These are phyloP conservation scores for Paradisaea rubra DNA, from an alignment of 2,113 vertebrate genomes.

Conservation along the genomic window DNA sequence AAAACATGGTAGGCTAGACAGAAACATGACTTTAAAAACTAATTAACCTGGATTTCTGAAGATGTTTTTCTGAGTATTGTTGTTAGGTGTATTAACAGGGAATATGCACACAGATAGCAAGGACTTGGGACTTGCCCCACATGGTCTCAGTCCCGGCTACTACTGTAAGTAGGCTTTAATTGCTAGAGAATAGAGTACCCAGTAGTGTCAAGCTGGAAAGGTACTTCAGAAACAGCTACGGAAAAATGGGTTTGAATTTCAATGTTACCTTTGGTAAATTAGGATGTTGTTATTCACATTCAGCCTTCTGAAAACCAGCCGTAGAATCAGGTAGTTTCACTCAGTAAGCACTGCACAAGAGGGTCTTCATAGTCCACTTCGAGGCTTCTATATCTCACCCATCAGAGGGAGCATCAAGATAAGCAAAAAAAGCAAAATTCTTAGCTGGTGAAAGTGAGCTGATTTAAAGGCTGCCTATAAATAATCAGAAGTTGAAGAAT, in stretches of 20 bases:
- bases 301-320: background rate
- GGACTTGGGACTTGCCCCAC: background rate
- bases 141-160: background rate
- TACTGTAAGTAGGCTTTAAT: background rate
- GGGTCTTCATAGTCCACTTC: background rate
- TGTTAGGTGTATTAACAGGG: rapidly evolving
- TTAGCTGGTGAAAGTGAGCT: background rate
- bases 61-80: background rate
- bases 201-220: rapidly evolving
- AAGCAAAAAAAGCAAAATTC: background rate
- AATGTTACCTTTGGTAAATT: background rate
- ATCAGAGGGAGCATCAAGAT: background rate
- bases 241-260: conserved; percentile 9
- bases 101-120: background rate
- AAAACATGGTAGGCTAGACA: background rate
- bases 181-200: background rate
- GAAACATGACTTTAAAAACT: background rate
- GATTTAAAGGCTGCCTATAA: background rate
- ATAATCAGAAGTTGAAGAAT: background rate
- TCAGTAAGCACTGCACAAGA: background rate
- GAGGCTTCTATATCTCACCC: background rate
- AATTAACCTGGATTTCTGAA: background rate
- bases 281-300: background rate
- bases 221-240: background rate
- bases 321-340: background rate